Percentiles rank a stretch among this genome's conserved stretches.
Evolutionary conservation across 2,888 invertebrate genomes (phyloP).

Genomic region (Drosophila incognita): DNA sequence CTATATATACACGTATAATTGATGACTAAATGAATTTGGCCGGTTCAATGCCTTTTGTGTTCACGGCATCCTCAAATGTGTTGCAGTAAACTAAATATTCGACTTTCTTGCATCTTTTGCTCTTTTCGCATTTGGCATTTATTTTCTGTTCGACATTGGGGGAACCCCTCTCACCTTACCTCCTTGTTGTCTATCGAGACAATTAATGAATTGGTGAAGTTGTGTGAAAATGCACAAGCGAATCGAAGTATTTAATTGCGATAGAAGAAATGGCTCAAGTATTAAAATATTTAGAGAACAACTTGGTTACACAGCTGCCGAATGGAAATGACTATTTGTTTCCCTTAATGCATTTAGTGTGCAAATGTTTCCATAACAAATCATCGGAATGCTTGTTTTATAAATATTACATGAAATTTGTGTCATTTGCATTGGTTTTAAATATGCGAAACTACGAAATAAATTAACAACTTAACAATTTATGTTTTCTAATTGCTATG

Average conservation of each 20-base stretch:
- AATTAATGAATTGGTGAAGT: slow-evolving; percentile 63
- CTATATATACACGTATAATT: slow-evolving; percentile 40
- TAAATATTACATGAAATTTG: slow-evolving; percentile 8
- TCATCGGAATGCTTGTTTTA: slow-evolving; percentile 25
- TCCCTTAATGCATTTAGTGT: slow-evolving; percentile 25
- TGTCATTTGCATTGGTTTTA: slow-evolving; percentile 15
- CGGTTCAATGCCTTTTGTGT: slow-evolving; percentile 41
- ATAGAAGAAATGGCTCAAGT: slow-evolving; percentile 37
- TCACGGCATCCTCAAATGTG: slow-evolving; percentile 44
- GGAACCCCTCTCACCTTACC: neutral
- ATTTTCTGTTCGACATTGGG: slow-evolving; percentile 5
- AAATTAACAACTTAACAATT: neutral
- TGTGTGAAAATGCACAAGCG: slow-evolving; percentile 20
- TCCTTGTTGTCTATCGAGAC: slow-evolving; percentile 16
- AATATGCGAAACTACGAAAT: slow-evolving; percentile 15
- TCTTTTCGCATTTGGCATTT: slow-evolving; percentile 33
- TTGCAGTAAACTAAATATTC: slow-evolving; percentile 45
- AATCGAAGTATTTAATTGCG: slow-evolving; percentile 44
- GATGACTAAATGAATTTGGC: slow-evolving; percentile 39
- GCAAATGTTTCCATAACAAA: slow-evolving; percentile 29
- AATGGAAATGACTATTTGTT: slow-evolving; percentile 24
- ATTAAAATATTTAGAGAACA: slow-evolving; percentile 13
- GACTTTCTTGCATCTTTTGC: slow-evolving; percentile 31
- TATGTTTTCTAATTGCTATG: neutral
- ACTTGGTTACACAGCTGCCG: slow-evolving; percentile 5